Conservation (phyloP, 37 sponge, comb jelly and placozoan genomes). For the Beroe ovata region DNA sequence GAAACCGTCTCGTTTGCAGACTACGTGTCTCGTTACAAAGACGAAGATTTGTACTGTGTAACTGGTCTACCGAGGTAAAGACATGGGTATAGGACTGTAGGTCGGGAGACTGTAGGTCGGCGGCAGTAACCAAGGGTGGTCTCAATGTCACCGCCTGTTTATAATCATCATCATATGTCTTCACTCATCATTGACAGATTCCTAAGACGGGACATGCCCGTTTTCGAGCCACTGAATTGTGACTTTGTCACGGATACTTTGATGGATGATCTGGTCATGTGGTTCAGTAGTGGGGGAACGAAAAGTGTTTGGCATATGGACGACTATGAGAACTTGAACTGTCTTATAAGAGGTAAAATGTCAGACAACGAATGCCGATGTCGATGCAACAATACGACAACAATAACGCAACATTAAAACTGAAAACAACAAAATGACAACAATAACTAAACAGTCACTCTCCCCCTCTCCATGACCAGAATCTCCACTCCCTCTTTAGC, state of each 20-base stretch:
- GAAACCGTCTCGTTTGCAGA: conserved; percentile 50
- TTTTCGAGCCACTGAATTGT: conserved; percentile 17
- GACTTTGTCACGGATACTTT: conserved; percentile 5
- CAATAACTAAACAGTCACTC: too few relatives aligned
- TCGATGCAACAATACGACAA: too few relatives aligned
- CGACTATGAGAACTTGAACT: conserved; percentile 59
- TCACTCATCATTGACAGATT: neutral
- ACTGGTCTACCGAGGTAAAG: conserved; percentile 25
- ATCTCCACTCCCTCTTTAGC: too few relatives aligned
- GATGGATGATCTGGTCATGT: conserved; percentile 67
- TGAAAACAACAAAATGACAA: too few relatives aligned
- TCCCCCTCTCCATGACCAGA: too few relatives aligned
- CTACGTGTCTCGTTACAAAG: conserved; percentile 1
- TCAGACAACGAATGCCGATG: too few relatives aligned
- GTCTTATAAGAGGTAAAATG: conserved; percentile 51
- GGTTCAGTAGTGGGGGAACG: conserved; percentile 63
- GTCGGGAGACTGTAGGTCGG: too few relatives aligned
- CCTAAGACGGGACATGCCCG: neutral
- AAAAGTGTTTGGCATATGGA: conserved; percentile 64
- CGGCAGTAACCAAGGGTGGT: too few relatives aligned
- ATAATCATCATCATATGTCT: too few relatives aligned
- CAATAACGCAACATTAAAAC: too few relatives aligned
- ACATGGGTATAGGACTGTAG: too few relatives aligned
- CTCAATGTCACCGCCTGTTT: too few relatives aligned
- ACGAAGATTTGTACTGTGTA: conserved; percentile 18